phyloP scores from a whole-genome alignment of 1,140 invertebrate genomes.

The Cotesia vestalis region DNA sequence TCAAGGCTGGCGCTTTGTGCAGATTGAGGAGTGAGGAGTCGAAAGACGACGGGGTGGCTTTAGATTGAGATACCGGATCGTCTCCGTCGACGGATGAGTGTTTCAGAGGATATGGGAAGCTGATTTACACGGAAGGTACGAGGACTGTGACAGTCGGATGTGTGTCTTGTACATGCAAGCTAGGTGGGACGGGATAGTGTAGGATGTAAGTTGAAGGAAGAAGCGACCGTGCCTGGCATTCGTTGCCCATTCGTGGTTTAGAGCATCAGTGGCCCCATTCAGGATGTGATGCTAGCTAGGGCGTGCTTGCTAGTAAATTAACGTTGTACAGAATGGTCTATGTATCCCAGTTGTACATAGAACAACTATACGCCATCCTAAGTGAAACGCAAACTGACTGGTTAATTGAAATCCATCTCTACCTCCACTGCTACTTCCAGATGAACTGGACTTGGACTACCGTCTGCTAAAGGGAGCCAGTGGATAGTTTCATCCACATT shows the following conservation, averaged over 20 bases:
- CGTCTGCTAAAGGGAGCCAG: background rate
- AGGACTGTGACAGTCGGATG: background rate
- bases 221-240: conserved; percentile 38
- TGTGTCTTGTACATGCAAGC: background rate
- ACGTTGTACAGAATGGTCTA: conserved; percentile 34
- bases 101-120: too few species aligned
- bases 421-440: background rate
- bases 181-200: background rate
- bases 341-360: conserved; percentile 23
- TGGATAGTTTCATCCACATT: background rate
- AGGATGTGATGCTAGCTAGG: conserved; percentile 23
- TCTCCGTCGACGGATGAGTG: too few species aligned
- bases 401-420: conserved; percentile 34
- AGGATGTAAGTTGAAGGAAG: background rate
- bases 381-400: conserved; percentile 33
- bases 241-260: conserved; percentile 43
- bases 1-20: too few species aligned
- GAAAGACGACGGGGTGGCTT: too few species aligned
- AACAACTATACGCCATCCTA: conserved; percentile 20
- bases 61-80: too few species aligned
- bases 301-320: conserved; percentile 45
- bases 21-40: too few species aligned
- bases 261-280: conserved; percentile 41
- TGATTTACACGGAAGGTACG: too few species aligned
- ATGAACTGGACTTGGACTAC: conserved; percentile 5